phyloP scores from a whole-genome alignment of 1,140 invertebrate species.

The Schlechtendalia chinensis region DNA sequence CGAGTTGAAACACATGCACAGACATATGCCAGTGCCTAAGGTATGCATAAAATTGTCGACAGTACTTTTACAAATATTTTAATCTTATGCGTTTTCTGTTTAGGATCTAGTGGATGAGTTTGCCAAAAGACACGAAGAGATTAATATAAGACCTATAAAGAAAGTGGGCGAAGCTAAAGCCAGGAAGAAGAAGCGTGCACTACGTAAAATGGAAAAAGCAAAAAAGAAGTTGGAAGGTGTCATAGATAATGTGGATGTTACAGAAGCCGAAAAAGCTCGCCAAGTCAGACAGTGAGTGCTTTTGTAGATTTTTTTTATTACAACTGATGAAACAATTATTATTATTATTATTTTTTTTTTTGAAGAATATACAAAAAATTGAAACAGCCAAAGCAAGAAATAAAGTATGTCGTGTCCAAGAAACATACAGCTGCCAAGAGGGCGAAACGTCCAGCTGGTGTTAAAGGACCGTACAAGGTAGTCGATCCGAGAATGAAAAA shows the following conservation, averaged over 20 bases:
- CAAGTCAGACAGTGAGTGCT: slow-evolving; percentile 80
- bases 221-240: slow-evolving; percentile 93
- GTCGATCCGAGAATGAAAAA: slow-evolving; percentile 97
- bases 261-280: slow-evolving; percentile 85
- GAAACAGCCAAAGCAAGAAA: slow-evolving; percentile 77
- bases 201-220: slow-evolving; percentile 84
- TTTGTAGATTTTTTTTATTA: neutral
- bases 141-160: slow-evolving; percentile 93
- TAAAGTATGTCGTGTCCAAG: slow-evolving; percentile 93
- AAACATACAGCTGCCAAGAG: slow-evolving; percentile 78
- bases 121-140: slow-evolving; percentile 74
- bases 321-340: slow-evolving; percentile 10
- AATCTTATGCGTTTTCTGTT: slow-evolving; percentile 35
- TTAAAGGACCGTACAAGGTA: slow-evolving; percentile 89
- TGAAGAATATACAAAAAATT: slow-evolving; percentile 90
- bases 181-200: slow-evolving; percentile 87
- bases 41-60: slow-evolving; percentile 49
- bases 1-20: slow-evolving; percentile 86
- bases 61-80: neutral
- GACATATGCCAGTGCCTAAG: slow-evolving; percentile 55
- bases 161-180: slow-evolving; percentile 98
- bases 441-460: slow-evolving; percentile 74
- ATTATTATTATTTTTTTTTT: slow-evolving; percentile 22
- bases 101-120: slow-evolving; percentile 72
- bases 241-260: slow-evolving; percentile 85